Evolutionary conservation across 1,140 invertebrate genomes (phyloP).

Genomic region (Pomacea maculata): DNA sequence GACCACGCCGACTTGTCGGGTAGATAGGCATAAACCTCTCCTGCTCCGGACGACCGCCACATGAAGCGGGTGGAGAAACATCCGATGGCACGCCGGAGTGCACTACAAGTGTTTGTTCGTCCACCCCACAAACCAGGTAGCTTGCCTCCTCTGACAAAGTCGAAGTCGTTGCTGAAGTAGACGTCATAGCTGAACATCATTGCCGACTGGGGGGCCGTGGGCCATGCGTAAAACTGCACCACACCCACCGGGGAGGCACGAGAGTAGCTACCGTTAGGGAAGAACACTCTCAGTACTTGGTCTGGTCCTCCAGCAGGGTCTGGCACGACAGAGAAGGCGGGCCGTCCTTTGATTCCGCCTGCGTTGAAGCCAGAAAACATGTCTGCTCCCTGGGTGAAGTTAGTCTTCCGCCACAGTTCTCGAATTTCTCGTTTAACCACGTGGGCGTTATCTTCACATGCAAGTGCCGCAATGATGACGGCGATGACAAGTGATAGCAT

Average conservation of each 20-base stretch:
- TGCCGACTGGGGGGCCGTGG: conserved; percentile 8
- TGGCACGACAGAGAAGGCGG: too few species aligned
- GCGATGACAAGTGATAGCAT: too few species aligned
- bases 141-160: conserved; percentile 49
- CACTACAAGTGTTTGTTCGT: conserved; percentile 33
- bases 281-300: conserved; percentile 22
- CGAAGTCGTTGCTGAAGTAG: conserved; percentile 39
- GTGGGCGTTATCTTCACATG: too few species aligned
- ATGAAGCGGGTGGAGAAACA: conserved; percentile 51
- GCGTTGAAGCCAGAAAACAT: too few species aligned
- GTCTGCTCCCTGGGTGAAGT: too few species aligned
- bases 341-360: too few species aligned
- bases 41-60: conserved; percentile 41
- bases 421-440: too few species aligned
- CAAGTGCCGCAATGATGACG: too few species aligned
- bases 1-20: conserved; percentile 1
- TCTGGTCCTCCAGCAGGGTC: neutral
- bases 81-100: conserved; percentile 27
- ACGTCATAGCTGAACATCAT: conserved; percentile 38
- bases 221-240: conserved; percentile 37
- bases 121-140: conserved; percentile 37
- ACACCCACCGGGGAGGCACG: conserved; percentile 15
- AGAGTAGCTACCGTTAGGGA: conserved; percentile 29
- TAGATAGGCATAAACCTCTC: conserved; percentile 40
- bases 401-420: too few species aligned